These are phyloP conservation scores for Atta colombica DNA, from an alignment of 1,140 invertebrate genomes.

Conservation along the genomic window DNA sequence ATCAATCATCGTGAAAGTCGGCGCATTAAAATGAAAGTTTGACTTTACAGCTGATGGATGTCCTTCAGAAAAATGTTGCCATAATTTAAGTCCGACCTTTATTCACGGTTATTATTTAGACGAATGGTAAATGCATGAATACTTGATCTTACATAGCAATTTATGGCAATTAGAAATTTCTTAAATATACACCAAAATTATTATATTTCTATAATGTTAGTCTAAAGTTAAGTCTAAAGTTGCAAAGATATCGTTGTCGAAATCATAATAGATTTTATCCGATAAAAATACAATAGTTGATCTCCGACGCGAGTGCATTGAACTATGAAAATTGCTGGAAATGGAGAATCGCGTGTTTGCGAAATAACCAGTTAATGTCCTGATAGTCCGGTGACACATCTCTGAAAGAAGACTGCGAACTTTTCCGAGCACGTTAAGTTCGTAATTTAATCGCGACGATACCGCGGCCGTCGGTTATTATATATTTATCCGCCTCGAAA, in stretches of 20 bases:
- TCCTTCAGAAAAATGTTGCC: constrained; percentile 28
- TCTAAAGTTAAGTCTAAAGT: neutral
- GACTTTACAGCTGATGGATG: constrained; percentile 51
- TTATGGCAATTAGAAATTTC: neutral
- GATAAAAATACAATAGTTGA: neutral
- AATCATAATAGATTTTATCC: neutral
- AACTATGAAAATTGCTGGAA: constrained; percentile 55
- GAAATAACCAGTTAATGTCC: constrained; percentile 38
- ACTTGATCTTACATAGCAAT: neutral
- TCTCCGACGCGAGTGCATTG: constrained; percentile 43
- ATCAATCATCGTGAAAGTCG: constrained; percentile 57
- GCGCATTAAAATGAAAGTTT: constrained; percentile 48
- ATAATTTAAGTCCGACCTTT: constrained; percentile 42
- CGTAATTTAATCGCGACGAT: neutral
- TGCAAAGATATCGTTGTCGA: neutral
- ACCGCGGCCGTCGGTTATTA: neutral
- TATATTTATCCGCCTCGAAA: neutral
- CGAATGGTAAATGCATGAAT: neutral
- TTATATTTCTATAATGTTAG: neutral
- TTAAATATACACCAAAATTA: neutral
- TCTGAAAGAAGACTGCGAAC: constrained; percentile 38
- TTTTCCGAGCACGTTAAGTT: constrained; percentile 19
- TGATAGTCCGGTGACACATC: constrained; percentile 55
- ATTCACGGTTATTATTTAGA: neutral
- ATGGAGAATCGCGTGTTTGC: constrained; percentile 67